phyloP scores from a whole-genome alignment of 2,888 invertebrate species.

The Plusia festucae region DNA sequence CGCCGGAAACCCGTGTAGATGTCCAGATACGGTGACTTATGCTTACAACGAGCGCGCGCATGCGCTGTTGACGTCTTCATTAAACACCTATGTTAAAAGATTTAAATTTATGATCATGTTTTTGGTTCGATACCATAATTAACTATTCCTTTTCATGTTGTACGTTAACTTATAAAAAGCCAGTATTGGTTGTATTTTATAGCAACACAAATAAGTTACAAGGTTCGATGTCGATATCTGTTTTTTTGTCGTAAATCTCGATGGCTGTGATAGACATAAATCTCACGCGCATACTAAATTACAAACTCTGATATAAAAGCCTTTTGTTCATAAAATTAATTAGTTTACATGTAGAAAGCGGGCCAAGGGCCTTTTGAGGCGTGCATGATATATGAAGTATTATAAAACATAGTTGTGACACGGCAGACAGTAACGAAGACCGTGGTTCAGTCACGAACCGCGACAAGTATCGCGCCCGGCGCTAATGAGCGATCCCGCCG shows the following conservation, averaged over 20 bases:
- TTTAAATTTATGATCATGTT: constrained; percentile 16
- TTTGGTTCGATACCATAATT: constrained; percentile 14
- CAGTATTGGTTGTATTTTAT: neutral
- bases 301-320: neutral
- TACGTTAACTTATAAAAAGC: neutral
- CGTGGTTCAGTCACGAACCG: constrained; percentile 73
- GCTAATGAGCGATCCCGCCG: constrained; percentile 83
- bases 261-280: neutral
- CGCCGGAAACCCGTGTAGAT: constrained; percentile 52
- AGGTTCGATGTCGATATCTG: neutral
- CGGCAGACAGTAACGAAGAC: constrained; percentile 50
- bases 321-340: constrained; percentile 33
- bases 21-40: constrained; percentile 57
- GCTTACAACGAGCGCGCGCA: constrained; percentile 29
- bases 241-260: neutral
- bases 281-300: neutral
- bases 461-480: constrained; percentile 63
- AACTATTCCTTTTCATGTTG: constrained; percentile 6
- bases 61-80: constrained; percentile 49
- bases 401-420: constrained; percentile 53
- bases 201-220: constrained; percentile 1
- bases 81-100: constrained; percentile 34
- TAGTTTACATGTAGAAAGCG: constrained; percentile 50
- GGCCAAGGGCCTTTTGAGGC: constrained; percentile 56
- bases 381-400: constrained; percentile 57